phyloP scores from a whole-genome alignment of 92 coral and sea anemone genomes.

The Porites rus region DNA sequence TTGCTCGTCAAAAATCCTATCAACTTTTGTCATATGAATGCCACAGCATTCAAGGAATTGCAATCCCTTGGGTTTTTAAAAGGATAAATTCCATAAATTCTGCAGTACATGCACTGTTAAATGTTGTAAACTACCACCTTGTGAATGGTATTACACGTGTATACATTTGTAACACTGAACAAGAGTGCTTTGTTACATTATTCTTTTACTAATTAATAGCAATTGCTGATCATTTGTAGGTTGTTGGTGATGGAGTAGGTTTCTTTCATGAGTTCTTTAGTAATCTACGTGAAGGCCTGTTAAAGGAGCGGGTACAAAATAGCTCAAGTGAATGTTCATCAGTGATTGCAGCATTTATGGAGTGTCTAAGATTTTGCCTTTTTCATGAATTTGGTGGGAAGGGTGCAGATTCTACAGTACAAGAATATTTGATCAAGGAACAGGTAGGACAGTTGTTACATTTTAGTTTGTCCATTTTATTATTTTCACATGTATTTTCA shows the following conservation, averaged over 20 bases:
- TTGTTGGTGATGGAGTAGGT: constrained; percentile 58
- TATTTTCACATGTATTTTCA: background rate
- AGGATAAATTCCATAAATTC: too few relatives aligned
- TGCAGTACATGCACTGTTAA: too few relatives aligned
- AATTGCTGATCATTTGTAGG: background rate
- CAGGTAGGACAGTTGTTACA: constrained; percentile 43
- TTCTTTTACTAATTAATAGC: background rate
- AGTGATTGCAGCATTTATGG: constrained; percentile 89
- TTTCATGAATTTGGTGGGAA: constrained; percentile 34
- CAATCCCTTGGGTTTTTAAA: background rate
- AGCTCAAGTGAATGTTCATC: constrained; percentile 91
- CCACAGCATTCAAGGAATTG: background rate
- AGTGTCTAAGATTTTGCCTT: constrained; percentile 82
- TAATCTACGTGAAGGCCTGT: constrained; percentile 80
- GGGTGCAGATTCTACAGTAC: constrained; percentile 36
- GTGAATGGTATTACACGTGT: too few relatives aligned
- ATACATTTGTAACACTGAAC: background rate
- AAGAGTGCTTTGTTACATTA: background rate
- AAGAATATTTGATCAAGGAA: constrained; percentile 69
- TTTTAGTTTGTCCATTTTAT: background rate
- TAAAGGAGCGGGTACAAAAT: constrained; percentile 63
- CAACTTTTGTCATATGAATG: background rate
- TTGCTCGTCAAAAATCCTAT: background rate
- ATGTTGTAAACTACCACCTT: too few relatives aligned
- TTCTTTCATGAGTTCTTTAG: constrained; percentile 82